Conservation (phyloP, 1,140 invertebrate species). For the Asbolus verrucosus region DNA sequence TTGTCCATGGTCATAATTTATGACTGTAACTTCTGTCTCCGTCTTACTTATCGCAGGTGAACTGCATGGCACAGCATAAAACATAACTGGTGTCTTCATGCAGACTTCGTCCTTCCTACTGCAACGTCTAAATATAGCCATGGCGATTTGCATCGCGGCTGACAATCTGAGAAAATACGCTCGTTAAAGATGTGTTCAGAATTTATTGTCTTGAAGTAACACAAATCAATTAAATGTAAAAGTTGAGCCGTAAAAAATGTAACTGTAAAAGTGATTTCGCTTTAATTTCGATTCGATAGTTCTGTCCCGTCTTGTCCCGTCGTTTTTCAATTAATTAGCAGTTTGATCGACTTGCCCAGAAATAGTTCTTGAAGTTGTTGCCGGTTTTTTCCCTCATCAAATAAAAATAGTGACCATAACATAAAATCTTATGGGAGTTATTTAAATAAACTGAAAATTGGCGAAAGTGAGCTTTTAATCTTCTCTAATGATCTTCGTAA, state of each 20-base stretch:
- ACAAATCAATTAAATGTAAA: constrained; percentile 22
- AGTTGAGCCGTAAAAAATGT: neutral
- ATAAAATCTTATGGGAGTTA: neutral
- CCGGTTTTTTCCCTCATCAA: neutral
- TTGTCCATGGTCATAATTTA: constrained; percentile 21
- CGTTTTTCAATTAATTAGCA: constrained; percentile 1
- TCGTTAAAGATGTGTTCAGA: constrained; percentile 32
- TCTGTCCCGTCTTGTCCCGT: neutral
- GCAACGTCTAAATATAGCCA: constrained; percentile 35
- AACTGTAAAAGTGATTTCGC: constrained; percentile 9
- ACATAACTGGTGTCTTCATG: constrained; percentile 37
- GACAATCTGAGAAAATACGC: constrained; percentile 37
- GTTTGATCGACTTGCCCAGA: neutral
- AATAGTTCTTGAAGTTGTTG: neutral
- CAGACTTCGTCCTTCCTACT: constrained; percentile 38
- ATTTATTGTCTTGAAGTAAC: constrained; percentile 4
- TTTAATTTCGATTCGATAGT: constrained; percentile 5
- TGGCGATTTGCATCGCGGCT: constrained; percentile 29
- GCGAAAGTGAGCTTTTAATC: constrained; percentile 6
- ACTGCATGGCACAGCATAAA: constrained; percentile 1
- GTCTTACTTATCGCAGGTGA: constrained; percentile 24
- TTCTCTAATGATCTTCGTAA: constrained; percentile 1
- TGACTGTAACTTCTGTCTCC: neutral
- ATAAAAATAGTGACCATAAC: too few relatives aligned
- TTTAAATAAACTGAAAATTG: neutral